Base-by-base conservation (phyloP, 1,140 invertebrate genomes). In the Bombus soroeensis region DNA sequence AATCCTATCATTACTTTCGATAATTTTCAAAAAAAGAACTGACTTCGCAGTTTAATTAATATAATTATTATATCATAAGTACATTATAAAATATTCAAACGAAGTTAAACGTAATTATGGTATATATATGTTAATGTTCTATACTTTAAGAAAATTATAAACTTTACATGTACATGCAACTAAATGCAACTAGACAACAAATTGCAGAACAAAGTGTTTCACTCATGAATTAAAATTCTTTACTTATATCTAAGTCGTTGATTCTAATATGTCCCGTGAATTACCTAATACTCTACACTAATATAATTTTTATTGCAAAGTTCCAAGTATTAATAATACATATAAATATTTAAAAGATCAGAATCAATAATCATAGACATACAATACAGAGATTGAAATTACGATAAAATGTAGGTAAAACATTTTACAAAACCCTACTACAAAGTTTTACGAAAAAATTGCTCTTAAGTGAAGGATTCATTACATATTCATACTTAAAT, bases 341-440 rank as follows among this genome's bases (percentile, higher is more conserved):
- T 79, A 66, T 79, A 66, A 43, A 78, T 41, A 34, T 66, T 66
- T 3, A 41, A 47, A 37, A 18, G 22, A 28, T 37, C 15, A 18
- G 25, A 39, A 34, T 70, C 9, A n/a, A 53, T 53, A 39, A 28
- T 25, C 57, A 71, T 34, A 12, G 13, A 28, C 2, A 32, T 68
- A 72, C 2, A 53, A 59, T 71, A 62, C 15, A 34, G 10, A 39
- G 47, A 81, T 37, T 81, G 18, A 32, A 81, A 62, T 53, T 81
- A 53, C 18, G 9, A 43, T 57, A 57, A 43, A 78, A 53, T 72
- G 5, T 57, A n/a, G 10, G 18, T 53, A 28, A 59, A 73, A 73
- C 13, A 41, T 43, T 53, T 15, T 25, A 18, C 43, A 41, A 15
- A n/a, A 62, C 18, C 10, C 41, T 41, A 62, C 59, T 68, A 32